Evolutionary conservation across 1,140 invertebrate genomes (phyloP), one percentile per base, ranked within the genome.

Genomic region (Drosophila pruinosa): DNA sequence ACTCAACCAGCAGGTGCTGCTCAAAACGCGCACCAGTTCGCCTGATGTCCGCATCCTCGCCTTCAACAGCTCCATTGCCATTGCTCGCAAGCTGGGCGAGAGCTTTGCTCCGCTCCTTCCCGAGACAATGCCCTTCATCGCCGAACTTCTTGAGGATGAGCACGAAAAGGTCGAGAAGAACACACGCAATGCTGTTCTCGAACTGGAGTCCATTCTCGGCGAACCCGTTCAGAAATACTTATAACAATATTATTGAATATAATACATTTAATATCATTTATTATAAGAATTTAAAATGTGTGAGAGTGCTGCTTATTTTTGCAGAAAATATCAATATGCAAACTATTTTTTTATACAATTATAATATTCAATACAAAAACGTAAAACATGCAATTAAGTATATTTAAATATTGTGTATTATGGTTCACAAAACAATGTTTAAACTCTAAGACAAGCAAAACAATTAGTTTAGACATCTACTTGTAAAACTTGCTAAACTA

Each of bases 161-260:
- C 95, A 96, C 59, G 93, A 94, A 67, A 92, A 91, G 17, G 96
- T 97, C n/a, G 96, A 97, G 89, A 93, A 94, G 31, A 93, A 93
- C 22, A 95, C 95, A 1, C 94, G 96, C 69, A 94, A 93, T 59
- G 94, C 95, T 2, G 94, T 97, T 4, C 93, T 95, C 67, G 95
- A 96, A 64, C 92, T 97, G 38, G 97, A 97, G 91, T 93, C 94
- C 28, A 94, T 97, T 88, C 92, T 97, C 3, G 96, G 96, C 2
- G 96, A 98, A 92, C 95, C 96, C 0, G 92, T 98, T 14, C 95
- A 96, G 80, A 96, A 96, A 93, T 96, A 97, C 95, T 97, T 50
- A 2, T 28, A 31, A 36, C 1, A 36, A 36, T 12, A 36, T 14
- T 36, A n/a, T 12, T 36, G 1, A 12, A 12, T n/a, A 38, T 5